phyloP scores from a whole-genome alignment of 2,888 invertebrate genomes.

The Coecobrya sp. region DNA sequence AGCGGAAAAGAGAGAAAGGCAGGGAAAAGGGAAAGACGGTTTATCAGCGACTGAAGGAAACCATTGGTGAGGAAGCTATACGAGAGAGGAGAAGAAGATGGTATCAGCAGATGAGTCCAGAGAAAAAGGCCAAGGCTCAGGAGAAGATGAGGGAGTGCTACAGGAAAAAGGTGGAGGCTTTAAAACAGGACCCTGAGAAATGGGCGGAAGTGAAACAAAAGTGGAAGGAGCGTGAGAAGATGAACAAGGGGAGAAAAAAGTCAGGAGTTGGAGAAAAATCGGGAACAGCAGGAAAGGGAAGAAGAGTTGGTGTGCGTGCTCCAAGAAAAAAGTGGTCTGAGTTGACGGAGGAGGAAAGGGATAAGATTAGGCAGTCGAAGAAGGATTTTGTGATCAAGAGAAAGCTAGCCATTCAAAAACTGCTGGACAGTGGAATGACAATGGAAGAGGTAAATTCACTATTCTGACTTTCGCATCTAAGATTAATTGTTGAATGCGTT shows the following conservation, averaged over 20 bases:
- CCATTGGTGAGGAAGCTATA: background rate
- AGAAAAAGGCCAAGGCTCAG: background rate
- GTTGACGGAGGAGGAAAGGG: background rate
- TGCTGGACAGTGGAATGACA: slow-evolving; percentile 62
- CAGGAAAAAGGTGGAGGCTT: slow-evolving; percentile 24
- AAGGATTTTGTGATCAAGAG: background rate
- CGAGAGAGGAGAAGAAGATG: background rate
- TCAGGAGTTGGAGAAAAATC: background rate
- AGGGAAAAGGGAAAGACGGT: background rate
- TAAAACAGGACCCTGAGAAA: slow-evolving; percentile 59
- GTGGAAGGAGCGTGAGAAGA: slow-evolving; percentile 6
- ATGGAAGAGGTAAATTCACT: slow-evolving; percentile 74
- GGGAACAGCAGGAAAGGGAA: background rate
- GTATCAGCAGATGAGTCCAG: background rate
- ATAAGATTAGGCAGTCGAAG: background rate
- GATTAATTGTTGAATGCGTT: too few relatives aligned
- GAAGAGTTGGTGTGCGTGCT: background rate
- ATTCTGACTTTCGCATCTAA: too few relatives aligned
- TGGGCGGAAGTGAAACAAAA: slow-evolving; percentile 49
- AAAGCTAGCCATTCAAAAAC: slow-evolving; percentile 48
- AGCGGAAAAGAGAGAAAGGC: background rate
- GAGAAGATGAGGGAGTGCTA: slow-evolving; percentile 28
- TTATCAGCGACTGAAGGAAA: background rate
- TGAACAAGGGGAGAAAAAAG: background rate
- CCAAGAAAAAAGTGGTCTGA: background rate